Evolutionary conservation across 2,797 vertebrate species (phyloP).

Genomic region (Myotis planiceps): DNA sequence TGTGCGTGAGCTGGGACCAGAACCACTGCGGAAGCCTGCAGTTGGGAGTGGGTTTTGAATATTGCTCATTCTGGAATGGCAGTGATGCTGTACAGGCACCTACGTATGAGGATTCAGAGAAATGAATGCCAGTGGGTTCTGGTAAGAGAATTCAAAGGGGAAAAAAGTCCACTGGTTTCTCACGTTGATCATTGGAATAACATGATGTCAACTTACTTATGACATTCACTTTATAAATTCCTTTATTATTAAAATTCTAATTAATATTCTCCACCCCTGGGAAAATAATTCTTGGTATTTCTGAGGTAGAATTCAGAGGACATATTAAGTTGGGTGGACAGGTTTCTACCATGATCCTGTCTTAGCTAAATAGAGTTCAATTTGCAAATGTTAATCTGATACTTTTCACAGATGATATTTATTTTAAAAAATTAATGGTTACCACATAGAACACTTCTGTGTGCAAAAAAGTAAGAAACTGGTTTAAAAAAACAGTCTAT

Average conservation of each 20-base stretch:
- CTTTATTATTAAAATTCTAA: slow-evolving; percentile 10
- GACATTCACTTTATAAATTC: background rate
- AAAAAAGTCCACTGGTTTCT: background rate
- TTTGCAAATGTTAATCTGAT: slow-evolving; percentile 30
- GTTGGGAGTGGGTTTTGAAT: background rate
- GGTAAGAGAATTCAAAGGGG: background rate
- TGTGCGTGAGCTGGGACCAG: background rate
- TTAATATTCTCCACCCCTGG: background rate
- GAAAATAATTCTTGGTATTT: background rate
- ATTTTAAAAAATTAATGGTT: slow-evolving; percentile 44
- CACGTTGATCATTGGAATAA: background rate
- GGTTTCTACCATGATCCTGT: background rate
- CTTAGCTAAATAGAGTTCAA: background rate
- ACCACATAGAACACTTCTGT: background rate
- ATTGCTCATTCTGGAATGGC: background rate
- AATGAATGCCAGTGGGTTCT: background rate
- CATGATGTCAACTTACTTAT: background rate
- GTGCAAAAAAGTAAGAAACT: slow-evolving; percentile 32
- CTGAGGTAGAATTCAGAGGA: background rate
- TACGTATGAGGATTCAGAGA: background rate
- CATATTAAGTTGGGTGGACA: background rate
- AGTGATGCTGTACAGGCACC: background rate
- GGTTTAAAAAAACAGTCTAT: slow-evolving; percentile 15
- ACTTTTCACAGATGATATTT: slow-evolving; percentile 34
- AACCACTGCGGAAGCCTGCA: background rate